Percentiles rank a stretch among this genome's conserved stretches.
These are phyloP conservation scores for Paedocypris sp. DNA, from an alignment of 2,113 vertebrate genomes.

Conservation along the genomic window DNA sequence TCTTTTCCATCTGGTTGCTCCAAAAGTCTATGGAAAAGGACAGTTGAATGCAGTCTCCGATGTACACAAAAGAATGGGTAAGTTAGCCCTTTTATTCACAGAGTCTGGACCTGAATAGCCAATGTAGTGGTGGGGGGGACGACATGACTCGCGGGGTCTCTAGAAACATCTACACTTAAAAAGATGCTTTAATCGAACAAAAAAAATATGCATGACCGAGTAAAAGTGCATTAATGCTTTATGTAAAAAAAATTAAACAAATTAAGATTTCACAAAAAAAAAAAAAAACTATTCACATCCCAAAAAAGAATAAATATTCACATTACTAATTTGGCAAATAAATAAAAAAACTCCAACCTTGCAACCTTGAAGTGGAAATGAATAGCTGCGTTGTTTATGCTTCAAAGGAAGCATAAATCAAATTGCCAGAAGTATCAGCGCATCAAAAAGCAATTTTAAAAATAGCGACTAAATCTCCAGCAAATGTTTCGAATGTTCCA, in stretches of 20 bases:
- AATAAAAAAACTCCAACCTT: background rate
- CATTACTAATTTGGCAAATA: too few relatives aligned
- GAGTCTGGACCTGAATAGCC: constrained; percentile 58
- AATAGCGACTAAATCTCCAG: too few relatives aligned
- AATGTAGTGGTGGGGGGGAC: constrained; percentile 47
- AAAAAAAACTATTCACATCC: too few relatives aligned
- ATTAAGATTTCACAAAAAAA: too few relatives aligned
- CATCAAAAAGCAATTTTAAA: too few relatives aligned
- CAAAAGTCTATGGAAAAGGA: constrained; percentile 79
- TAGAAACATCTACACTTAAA: constrained; percentile 46
- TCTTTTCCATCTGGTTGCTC: constrained; percentile 81
- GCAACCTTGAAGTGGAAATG: too few relatives aligned
- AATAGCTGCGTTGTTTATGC: too few relatives aligned
- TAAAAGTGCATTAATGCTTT: too few relatives aligned
- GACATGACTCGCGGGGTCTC: constrained; percentile 45
- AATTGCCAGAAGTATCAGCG: background rate
- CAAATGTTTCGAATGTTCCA: background rate
- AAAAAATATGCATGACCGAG: too few relatives aligned
- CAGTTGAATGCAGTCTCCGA: constrained; percentile 99
- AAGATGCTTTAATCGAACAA: constrained; percentile 1
- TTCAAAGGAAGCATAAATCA: too few relatives aligned
- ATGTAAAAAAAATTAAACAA: too few relatives aligned
- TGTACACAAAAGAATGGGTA: constrained; percentile 99
- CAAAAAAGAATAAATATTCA: too few relatives aligned
- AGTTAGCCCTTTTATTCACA: constrained; percentile 73